phyloP scores from a whole-genome alignment of 2,797 vertebrate species.

The Hipposideros larvatus region DNA sequence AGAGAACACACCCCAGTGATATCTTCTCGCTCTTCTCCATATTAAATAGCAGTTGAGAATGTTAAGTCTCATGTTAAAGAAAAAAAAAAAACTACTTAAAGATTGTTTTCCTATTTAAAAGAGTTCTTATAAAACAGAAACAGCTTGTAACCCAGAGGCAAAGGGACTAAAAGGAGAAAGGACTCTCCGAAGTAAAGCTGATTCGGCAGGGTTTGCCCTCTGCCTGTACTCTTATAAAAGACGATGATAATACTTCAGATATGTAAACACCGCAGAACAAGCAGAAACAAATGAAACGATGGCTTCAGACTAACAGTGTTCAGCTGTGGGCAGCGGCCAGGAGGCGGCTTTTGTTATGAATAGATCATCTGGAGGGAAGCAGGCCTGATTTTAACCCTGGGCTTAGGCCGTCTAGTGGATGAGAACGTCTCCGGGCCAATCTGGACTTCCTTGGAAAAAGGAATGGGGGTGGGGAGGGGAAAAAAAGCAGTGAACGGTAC shows the following conservation, averaged over 20 bases:
- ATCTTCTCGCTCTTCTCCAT: slow-evolving; percentile 8
- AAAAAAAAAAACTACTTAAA: slow-evolving; percentile 1
- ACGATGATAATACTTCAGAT: slow-evolving; percentile 85
- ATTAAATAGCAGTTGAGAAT: slow-evolving; percentile 6
- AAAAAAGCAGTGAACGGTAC: slow-evolving; percentile 61
- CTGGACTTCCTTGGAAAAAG: slow-evolving; percentile 82
- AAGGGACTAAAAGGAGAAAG: slow-evolving; percentile 60
- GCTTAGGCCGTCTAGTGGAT: slow-evolving; percentile 61
- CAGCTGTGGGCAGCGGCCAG: slow-evolving; percentile 87
- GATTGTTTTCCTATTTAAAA: slow-evolving; percentile 55
- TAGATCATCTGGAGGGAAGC: slow-evolving; percentile 86
- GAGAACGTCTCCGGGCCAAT: slow-evolving; percentile 81
- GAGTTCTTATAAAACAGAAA: slow-evolving; percentile 33
- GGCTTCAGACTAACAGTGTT: slow-evolving; percentile 86
- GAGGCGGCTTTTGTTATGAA: slow-evolving; percentile 88
- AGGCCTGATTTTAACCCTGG: slow-evolving; percentile 84
- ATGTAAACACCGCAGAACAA: slow-evolving; percentile 88
- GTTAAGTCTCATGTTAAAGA: background rate
- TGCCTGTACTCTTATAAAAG: slow-evolving; percentile 78
- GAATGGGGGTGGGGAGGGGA: background rate
- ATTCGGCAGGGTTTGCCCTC: slow-evolving; percentile 81
- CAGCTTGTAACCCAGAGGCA: slow-evolving; percentile 10
- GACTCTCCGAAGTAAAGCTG: slow-evolving; percentile 28
- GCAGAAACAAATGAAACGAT: slow-evolving; percentile 88
- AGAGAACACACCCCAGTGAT: background rate